phyloP scores from a whole-genome alignment of 2,797 vertebrate genomes.

The Heterohyrax brucei region DNA sequence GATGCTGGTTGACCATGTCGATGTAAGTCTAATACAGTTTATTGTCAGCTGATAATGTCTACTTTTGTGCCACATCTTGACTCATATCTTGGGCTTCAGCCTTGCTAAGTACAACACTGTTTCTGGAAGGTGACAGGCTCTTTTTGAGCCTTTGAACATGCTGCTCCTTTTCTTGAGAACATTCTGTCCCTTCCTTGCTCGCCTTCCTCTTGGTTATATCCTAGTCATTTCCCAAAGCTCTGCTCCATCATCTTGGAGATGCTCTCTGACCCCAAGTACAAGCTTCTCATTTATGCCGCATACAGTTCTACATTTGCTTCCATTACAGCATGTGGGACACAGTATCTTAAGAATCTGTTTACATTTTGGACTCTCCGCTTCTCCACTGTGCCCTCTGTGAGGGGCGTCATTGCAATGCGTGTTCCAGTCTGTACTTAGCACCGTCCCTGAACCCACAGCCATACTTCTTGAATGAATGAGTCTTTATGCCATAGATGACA shows the following conservation, averaged over 20 bases:
- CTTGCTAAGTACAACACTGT: background rate
- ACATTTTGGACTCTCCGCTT: background rate
- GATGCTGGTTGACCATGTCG: background rate
- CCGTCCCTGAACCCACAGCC: background rate
- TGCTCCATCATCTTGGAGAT: background rate
- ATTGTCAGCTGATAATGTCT: background rate
- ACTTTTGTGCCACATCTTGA: background rate
- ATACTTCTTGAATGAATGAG: background rate
- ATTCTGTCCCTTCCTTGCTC: background rate
- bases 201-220: background rate
- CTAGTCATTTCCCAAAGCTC: background rate
- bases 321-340: fast-evolving
- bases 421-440: background rate
- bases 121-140: background rate
- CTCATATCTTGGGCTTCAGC: background rate
- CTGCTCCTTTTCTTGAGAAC: background rate
- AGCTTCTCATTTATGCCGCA: background rate
- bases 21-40: background rate
- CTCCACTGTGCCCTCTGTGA: background rate
- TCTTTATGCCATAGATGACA: background rate
- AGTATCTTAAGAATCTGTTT: background rate
- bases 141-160: background rate
- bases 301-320: background rate
- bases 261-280: background rate
- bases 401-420: background rate